Percentiles rank a stretch among this genome's conserved stretches.
Conservation (phyloP, 2,888 invertebrate species). For the Lordiphosa fenestrarum region DNA sequence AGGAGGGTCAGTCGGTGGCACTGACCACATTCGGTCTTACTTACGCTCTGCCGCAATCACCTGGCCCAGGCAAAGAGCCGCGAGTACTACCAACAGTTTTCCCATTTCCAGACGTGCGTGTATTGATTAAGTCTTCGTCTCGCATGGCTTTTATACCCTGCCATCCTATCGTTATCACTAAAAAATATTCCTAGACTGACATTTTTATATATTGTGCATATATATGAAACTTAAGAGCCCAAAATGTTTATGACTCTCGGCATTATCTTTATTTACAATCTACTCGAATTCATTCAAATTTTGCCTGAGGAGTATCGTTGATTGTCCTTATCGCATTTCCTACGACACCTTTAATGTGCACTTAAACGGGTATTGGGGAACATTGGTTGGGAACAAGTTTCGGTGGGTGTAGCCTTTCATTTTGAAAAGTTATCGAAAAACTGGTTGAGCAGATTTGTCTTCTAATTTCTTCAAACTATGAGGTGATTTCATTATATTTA, state of each 20-base stretch:
- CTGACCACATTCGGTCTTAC: background rate
- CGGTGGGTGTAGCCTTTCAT: no score
- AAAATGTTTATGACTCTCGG: constrained; percentile 3
- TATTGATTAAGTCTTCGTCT: background rate
- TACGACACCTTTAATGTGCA: background rate
- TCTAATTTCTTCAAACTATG: no score
- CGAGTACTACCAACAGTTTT: constrained; percentile 26
- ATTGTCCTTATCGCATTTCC: background rate
- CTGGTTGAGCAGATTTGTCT: no score
- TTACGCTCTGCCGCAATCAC: constrained; percentile 31
- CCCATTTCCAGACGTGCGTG: constrained; percentile 23
- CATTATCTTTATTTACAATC: constrained; percentile 4
- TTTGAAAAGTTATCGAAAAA: no score
- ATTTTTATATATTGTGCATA: background rate
- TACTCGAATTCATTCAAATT: constrained; percentile 5
- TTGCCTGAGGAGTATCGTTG: background rate
- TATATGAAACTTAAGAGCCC: constrained; percentile 2
- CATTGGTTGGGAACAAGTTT: no score
- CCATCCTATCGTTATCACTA: constrained; percentile 14
- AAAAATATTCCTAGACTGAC: constrained; percentile 7
- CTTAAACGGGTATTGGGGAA: no score
- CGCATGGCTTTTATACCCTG: constrained; percentile 25
- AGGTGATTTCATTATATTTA: no score
- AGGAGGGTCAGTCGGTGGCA: background rate
- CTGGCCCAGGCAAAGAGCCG: constrained; percentile 33